Evolutionary conservation across 2,797 vertebrate species (phyloP).

Genomic region (Sebastes nivosus): DNA sequence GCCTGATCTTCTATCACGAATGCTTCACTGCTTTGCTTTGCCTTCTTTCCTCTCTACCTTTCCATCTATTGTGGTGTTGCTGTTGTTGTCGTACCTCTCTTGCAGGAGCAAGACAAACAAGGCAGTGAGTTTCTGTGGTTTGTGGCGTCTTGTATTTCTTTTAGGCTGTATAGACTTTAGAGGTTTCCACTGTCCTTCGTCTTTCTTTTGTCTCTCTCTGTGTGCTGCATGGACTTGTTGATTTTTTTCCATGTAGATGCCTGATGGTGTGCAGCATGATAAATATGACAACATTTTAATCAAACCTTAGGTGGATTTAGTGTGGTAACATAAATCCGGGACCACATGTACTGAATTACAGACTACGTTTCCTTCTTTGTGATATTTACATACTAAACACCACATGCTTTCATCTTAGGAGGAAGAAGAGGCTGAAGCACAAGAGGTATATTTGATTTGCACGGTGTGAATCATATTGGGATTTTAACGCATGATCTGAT

Average conservation of each 20-base stretch:
- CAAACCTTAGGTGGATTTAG: slow-evolving; percentile 34
- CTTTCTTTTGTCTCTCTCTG: slow-evolving; percentile 1
- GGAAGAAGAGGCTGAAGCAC: slow-evolving; percentile 78
- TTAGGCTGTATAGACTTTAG: background rate
- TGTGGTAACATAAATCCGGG: slow-evolving; percentile 8
- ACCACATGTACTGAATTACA: background rate
- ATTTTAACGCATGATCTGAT: slow-evolving; percentile 46
- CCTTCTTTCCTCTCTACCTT: slow-evolving; percentile 5
- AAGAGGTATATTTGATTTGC: slow-evolving; percentile 78
- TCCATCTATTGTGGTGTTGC: slow-evolving; percentile 13
- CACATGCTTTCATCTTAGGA: slow-evolving; percentile 68
- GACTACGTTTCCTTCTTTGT: background rate
- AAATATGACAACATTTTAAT: slow-evolving; percentile 3
- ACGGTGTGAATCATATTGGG: slow-evolving; percentile 45
- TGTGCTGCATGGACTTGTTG: slow-evolving; percentile 66
- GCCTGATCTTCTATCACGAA: slow-evolving; percentile 17
- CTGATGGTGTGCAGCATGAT: slow-evolving; percentile 60
- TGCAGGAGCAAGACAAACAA: slow-evolving; percentile 71
- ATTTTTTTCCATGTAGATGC: slow-evolving; percentile 28
- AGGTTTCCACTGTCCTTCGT: background rate
- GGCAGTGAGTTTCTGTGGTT: slow-evolving; percentile 50
- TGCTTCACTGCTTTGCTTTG: slow-evolving; percentile 39
- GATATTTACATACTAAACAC: slow-evolving; percentile 18
- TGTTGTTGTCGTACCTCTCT: slow-evolving; percentile 37
- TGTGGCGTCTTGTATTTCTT: slow-evolving; percentile 24